Percentiles rank a stretch among this genome's conserved stretches.
Evolutionary conservation across 1,140 invertebrate species (phyloP).

Genomic region (Dufourea novaeangliae): DNA sequence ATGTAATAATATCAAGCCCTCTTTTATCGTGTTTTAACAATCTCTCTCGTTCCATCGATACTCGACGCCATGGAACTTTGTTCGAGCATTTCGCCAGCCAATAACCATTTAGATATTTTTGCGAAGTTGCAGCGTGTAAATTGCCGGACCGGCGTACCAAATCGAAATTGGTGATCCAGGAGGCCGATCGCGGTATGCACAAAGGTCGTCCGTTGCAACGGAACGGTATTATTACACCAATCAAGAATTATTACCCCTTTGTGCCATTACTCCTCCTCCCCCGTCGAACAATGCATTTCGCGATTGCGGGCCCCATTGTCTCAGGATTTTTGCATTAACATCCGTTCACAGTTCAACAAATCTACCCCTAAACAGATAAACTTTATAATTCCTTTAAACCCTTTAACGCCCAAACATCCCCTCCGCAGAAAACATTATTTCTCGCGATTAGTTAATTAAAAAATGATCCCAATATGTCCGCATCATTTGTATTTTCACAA

Average conservation of each 20-base stretch:
- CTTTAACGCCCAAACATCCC: too few relatives aligned
- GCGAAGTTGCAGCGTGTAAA: slow-evolving; percentile 27
- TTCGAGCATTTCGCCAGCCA: slow-evolving; percentile 11
- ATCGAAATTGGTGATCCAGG: slow-evolving; percentile 18
- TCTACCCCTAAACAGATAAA: background rate
- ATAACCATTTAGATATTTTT: slow-evolving; percentile 32
- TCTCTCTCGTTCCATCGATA: background rate
- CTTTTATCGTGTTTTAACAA: background rate
- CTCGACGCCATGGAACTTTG: background rate
- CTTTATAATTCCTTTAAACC: too few relatives aligned
- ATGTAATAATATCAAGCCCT: background rate
- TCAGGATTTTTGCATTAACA: background rate
- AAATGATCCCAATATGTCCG: too few relatives aligned
- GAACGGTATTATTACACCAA: slow-evolving; percentile 11
- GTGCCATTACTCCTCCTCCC: background rate
- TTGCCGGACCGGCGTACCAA: background rate
- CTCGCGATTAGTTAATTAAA: too few relatives aligned
- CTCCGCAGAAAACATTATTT: too few relatives aligned
- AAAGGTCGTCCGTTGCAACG: background rate
- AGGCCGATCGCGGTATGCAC: background rate
- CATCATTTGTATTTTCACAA: too few relatives aligned
- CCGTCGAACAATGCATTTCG: background rate
- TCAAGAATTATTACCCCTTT: slow-evolving; percentile 24
- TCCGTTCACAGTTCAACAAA: too few relatives aligned
- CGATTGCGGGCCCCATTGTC: background rate